A percentile compares a stretch with the other conserved stretches of the same genome.
Conservation (phyloP, 2,113 vertebrate genomes). For the Fregata magnificens region DNA sequence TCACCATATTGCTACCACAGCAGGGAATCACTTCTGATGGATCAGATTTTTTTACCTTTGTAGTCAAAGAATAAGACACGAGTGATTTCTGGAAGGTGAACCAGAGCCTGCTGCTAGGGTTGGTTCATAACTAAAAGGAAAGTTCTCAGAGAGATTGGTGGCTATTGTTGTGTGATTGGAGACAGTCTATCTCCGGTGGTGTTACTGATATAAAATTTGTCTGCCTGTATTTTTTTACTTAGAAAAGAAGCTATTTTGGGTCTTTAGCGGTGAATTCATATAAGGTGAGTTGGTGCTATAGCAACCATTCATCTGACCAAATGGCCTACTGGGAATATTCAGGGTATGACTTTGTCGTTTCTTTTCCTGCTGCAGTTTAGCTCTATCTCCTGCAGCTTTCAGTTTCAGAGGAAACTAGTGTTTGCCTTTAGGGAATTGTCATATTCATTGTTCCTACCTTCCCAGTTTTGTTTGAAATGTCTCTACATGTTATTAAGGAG, state of each 20-base stretch:
- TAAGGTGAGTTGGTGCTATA: background rate
- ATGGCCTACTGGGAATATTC: background rate
- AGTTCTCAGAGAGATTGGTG: background rate
- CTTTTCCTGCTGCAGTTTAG: background rate
- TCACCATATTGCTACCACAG: background rate
- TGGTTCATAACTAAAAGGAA: background rate
- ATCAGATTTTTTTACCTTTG: background rate
- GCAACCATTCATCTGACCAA: constrained; percentile 7
- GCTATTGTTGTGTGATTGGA: background rate
- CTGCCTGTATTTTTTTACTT: background rate
- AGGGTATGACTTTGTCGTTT: background rate
- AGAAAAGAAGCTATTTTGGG: background rate
- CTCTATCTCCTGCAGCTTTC: background rate
- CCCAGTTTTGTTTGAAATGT: background rate
- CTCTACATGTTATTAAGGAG: background rate
- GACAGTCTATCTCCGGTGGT: background rate
- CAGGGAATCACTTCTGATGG: background rate
- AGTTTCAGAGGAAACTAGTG: background rate
- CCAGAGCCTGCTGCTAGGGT: background rate
- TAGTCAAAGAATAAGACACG: background rate
- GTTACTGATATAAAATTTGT: background rate
- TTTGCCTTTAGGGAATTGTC: background rate
- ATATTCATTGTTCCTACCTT: background rate
- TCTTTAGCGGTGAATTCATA: background rate
- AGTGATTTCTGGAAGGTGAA: background rate